A percentile compares a stretch with the other conserved stretches of the same genome.
Evolutionary conservation across 2,888 invertebrate genomes (phyloP).

Genomic region (Macrosiphum euphorbiae): DNA sequence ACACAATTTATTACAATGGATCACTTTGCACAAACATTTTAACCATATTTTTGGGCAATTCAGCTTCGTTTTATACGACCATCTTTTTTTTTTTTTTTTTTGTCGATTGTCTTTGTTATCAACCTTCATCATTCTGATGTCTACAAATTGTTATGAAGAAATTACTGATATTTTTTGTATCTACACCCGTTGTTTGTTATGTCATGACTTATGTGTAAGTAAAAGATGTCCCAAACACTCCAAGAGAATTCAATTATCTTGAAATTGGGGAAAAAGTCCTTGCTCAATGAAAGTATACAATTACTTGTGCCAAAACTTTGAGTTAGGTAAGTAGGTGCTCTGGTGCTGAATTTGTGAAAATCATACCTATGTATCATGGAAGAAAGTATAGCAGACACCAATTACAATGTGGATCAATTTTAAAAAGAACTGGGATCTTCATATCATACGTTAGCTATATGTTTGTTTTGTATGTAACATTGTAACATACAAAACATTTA

Average conservation of each 20-base stretch:
- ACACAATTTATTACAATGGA: conserved; percentile 31
- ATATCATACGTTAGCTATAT: neutral
- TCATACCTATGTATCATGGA: conserved; percentile 26
- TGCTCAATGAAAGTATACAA: conserved; percentile 8
- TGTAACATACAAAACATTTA: conserved; percentile 6
- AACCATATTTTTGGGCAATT: conserved; percentile 18
- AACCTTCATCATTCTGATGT: conserved; percentile 31
- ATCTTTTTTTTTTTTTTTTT: conserved; percentile 24
- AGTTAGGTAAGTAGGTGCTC: conserved; percentile 62
- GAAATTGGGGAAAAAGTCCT: conserved; percentile 10
- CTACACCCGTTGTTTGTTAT: conserved; percentile 8
- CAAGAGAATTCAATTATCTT: conserved; percentile 46
- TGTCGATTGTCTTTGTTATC: conserved; percentile 33
- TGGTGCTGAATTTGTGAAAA: conserved; percentile 48
- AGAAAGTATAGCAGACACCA: conserved; percentile 37
- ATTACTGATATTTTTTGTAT: conserved; percentile 28
- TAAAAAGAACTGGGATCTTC: conserved; percentile 33
- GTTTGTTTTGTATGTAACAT: conserved; percentile 39
- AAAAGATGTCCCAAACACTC: conserved; percentile 4
- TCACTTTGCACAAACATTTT: conserved; percentile 25
- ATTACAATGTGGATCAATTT: conserved; percentile 32
- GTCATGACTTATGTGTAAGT: conserved; percentile 31
- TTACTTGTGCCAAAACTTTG: conserved; percentile 36
- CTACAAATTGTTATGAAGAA: conserved; percentile 35
- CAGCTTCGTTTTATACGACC: conserved; percentile 15